Evolutionary conservation across 2,797 vertebrate genomes (phyloP).

Genomic region (Botia almorhae): DNA sequence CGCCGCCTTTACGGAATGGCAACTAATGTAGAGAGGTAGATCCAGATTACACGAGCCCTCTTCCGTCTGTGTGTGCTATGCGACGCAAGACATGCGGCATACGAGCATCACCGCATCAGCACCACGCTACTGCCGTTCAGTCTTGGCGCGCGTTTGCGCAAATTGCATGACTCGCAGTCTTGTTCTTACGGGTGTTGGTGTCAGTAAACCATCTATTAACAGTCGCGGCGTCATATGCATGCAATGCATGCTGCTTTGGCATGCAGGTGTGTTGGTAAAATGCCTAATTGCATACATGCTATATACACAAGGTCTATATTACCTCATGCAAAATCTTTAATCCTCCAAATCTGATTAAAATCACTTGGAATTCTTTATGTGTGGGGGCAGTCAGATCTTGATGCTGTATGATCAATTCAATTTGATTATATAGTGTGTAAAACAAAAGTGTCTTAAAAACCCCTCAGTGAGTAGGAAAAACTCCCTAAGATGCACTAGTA

Average conservation of each 20-base stretch:
- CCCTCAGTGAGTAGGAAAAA: neutral
- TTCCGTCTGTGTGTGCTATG: conserved; percentile 69
- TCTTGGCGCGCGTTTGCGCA: conserved; percentile 63
- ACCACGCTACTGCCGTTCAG: conserved; percentile 51
- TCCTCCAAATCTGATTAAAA: neutral
- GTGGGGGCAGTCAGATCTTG: neutral
- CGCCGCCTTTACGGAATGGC: conserved; percentile 55
- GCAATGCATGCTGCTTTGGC: conserved; percentile 10
- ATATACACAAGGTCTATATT: neutral
- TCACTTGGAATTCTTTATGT: neutral
- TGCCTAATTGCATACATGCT: neutral
- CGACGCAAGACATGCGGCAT: conserved; percentile 76
- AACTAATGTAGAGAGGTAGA: conserved; percentile 68
- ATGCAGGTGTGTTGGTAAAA: neutral
- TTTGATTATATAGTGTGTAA: neutral
- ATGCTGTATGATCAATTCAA: neutral
- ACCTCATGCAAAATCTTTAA: neutral
- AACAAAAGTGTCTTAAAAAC: neutral
- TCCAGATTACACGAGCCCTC: conserved; percentile 74
- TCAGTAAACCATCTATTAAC: conserved; percentile 50
- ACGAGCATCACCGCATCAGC: conserved; percentile 74
- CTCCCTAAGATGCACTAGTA: neutral
- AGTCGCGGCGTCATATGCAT: conserved; percentile 25
- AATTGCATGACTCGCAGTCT: conserved; percentile 56
- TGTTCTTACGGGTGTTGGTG: conserved; percentile 54